phyloP scores from a whole-genome alignment of 2,797 vertebrate species.

The Echiichthys vipera region DNA sequence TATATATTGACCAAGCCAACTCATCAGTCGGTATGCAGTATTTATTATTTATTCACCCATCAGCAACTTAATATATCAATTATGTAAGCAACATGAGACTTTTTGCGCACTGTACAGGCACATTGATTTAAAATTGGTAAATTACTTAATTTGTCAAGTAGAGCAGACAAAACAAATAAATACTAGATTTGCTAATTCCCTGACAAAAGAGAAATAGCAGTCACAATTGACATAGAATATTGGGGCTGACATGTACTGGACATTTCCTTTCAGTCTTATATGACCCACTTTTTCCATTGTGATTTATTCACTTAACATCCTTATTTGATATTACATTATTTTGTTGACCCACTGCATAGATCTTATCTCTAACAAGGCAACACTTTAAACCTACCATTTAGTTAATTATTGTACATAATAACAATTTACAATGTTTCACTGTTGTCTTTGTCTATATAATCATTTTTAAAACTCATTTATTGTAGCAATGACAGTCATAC shows the following conservation, averaged over 20 bases:
- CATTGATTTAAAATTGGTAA: neutral
- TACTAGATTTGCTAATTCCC: neutral
- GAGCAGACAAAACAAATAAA: neutral
- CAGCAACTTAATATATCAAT: neutral
- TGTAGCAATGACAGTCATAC: constrained; percentile 37
- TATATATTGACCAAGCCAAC: neutral
- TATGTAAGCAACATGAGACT: neutral
- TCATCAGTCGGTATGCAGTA: too few relatives aligned
- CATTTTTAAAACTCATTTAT: constrained; percentile 59
- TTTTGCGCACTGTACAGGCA: neutral
- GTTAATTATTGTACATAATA: constrained; percentile 44
- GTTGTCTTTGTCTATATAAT: constrained; percentile 44
- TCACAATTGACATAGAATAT: neutral
- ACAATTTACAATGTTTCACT: constrained; percentile 18
- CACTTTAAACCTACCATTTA: constrained; percentile 18
- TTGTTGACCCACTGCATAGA: neutral
- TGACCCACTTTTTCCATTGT: neutral
- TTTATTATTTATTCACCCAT: too few relatives aligned
- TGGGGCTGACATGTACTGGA: neutral
- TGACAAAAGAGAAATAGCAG: neutral
- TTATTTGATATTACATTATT: neutral
- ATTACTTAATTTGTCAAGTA: neutral
- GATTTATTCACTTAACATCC: constrained; percentile 1
- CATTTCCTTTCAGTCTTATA: neutral
- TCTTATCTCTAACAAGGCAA: constrained; percentile 21